Percentiles rank a stretch among this genome's conserved stretches.
phyloP scores from a whole-genome alignment of 2,888 invertebrate genomes.

The Lysandra coridon region DNA sequence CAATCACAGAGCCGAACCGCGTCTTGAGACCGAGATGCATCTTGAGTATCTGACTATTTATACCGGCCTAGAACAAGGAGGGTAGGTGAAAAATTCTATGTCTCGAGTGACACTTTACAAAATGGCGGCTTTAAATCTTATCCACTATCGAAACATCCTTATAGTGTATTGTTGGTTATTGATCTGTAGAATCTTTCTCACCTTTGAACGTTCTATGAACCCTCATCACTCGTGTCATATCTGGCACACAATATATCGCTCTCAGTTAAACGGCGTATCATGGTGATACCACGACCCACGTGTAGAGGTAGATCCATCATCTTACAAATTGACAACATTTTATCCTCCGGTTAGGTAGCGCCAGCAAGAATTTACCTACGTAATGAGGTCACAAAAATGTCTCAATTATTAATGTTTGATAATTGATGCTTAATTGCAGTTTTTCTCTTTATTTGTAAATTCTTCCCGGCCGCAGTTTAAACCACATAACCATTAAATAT shows the following conservation, averaged over 20 bases:
- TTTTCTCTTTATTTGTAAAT: no score
- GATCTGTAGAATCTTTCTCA: not conserved
- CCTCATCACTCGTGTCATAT: not conserved
- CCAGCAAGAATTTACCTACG: not conserved
- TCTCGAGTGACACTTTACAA: not conserved
- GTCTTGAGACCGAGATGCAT: no score
- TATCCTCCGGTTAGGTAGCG: not conserved
- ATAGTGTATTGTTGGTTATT: not conserved
- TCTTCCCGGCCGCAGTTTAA: no score
- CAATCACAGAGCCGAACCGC: no score
- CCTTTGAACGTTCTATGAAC: not conserved
- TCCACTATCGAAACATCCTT: not conserved
- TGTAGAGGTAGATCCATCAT: slow-evolving; percentile 2
- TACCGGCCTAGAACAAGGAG: not conserved
- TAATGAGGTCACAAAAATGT: no score
- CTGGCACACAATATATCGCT: not conserved
- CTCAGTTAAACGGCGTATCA: slow-evolving; percentile 1
- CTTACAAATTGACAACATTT: slow-evolving; percentile 14
- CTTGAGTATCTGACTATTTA: no score
- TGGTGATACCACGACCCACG: not conserved
- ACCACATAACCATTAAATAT: no score
- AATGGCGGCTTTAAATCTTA: not conserved
- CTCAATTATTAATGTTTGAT: no score
- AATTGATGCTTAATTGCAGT: no score
- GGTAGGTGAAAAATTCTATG: no score